Percentiles rank a stretch among this genome's conserved stretches.
These are phyloP conservation scores for Ganaspis brasiliensis DNA, from an alignment of 2,888 invertebrate genomes.

Conservation along the genomic window DNA sequence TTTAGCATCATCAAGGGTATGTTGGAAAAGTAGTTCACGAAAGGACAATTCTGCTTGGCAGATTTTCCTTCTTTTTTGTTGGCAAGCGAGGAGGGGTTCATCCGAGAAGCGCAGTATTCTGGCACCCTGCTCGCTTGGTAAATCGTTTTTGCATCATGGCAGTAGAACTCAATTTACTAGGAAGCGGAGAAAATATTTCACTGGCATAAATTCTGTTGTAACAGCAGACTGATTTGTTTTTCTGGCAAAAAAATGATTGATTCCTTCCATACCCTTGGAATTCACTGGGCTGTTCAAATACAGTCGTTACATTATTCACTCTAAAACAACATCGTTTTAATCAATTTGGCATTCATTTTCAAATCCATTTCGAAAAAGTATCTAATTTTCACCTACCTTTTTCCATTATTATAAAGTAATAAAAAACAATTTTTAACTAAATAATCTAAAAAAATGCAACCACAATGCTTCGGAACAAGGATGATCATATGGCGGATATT, in stretches of 20 bases:
- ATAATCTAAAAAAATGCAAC: too few species aligned
- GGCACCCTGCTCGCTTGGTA: slow-evolving; percentile 30
- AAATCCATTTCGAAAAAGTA: too few species aligned
- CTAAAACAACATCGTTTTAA: neutral
- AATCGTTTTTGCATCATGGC: slow-evolving; percentile 35
- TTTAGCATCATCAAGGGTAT: neutral
- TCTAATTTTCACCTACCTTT: too few species aligned
- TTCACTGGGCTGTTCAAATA: neutral
- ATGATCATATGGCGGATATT: too few species aligned
- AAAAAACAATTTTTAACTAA: too few species aligned
- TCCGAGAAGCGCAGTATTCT: slow-evolving; percentile 23
- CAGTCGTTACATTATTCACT: slow-evolving; percentile 7
- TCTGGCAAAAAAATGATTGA: slow-evolving; percentile 25
- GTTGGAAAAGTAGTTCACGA: slow-evolving; percentile 30
- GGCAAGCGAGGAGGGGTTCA: neutral
- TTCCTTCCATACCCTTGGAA: slow-evolving; percentile 10
- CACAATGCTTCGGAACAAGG: too few species aligned
- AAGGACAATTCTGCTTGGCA: slow-evolving; percentile 7
- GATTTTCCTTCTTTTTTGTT: slow-evolving; percentile 23
- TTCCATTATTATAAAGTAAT: too few species aligned
- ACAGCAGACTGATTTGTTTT: slow-evolving; percentile 33
- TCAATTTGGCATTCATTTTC: neutral
- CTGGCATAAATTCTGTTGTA: slow-evolving; percentile 36
- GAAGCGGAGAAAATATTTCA: slow-evolving; percentile 36
- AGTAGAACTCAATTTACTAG: slow-evolving; percentile 36